These are phyloP conservation scores for Oceanodroma tethys DNA, from an alignment of 2,113 vertebrate genomes.

Conservation along the genomic window DNA sequence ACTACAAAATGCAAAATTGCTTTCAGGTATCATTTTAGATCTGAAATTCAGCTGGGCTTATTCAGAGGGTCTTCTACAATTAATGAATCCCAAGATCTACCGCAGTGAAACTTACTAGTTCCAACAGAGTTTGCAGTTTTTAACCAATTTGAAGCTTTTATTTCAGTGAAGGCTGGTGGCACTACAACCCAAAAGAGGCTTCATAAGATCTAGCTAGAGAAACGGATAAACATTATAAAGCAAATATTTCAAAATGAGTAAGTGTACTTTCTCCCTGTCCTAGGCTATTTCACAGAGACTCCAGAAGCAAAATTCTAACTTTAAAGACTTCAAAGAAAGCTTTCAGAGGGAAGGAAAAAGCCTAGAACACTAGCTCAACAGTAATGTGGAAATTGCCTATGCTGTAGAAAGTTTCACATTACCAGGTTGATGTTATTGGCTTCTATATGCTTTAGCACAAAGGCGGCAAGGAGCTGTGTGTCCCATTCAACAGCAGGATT, in stretches of 20 bases:
- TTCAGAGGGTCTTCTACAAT: background rate
- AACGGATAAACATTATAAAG: background rate
- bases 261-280: background rate
- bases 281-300: background rate
- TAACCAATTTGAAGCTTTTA: background rate
- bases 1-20: background rate
- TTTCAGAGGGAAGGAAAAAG: background rate
- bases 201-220: background rate
- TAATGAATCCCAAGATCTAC: background rate
- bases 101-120: background rate
- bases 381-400: background rate
- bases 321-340: background rate
- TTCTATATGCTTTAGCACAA: conserved; percentile 78
- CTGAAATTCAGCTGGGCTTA: background rate
- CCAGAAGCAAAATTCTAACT: background rate
- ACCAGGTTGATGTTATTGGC: conserved; percentile 83
- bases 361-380: background rate
- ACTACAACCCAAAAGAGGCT: background rate
- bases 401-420: background rate
- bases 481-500: conserved; percentile 86
- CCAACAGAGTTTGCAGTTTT: background rate
- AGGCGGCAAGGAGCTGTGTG: conserved; percentile 65
- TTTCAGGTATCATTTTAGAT: background rate
- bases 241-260: background rate
- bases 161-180: background rate